Evolutionary conservation across 2,888 invertebrate species (phyloP).

Genomic region (Eupithecia subfuscata): DNA sequence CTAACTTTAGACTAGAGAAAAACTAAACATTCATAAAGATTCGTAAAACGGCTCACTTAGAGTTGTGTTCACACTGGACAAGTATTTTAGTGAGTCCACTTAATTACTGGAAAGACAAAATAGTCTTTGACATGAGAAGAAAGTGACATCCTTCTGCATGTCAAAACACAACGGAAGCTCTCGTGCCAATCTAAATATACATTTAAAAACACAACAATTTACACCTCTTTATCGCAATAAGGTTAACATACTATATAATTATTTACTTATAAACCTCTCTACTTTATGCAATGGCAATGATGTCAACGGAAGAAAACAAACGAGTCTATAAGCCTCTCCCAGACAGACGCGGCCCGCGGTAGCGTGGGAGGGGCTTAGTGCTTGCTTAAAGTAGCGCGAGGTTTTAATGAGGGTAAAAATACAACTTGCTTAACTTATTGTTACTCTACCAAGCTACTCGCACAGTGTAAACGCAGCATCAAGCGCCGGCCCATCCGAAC

Average conservation of each 20-base stretch:
- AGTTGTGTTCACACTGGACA: slow-evolving; percentile 38
- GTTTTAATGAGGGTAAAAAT: not conserved
- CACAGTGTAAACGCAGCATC: slow-evolving; percentile 35
- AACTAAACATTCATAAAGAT: slow-evolving; percentile 73
- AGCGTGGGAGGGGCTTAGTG: not conserved
- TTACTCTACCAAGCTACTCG: slow-evolving; percentile 27
- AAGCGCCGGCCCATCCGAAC: slow-evolving; percentile 58
- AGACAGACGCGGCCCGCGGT: not conserved
- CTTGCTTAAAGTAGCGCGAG: not conserved
- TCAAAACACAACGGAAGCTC: not conserved
- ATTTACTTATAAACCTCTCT: slow-evolving; percentile 1
- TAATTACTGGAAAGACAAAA: not conserved
- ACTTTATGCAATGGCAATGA: not conserved
- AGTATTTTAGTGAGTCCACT: slow-evolving; percentile 34
- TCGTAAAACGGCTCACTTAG: slow-evolving; percentile 65
- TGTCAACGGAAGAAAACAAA: not conserved
- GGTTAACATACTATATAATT: not conserved
- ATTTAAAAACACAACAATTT: not conserved
- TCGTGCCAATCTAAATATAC: not conserved
- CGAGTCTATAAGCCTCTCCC: not conserved
- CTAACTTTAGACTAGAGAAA: slow-evolving; percentile 81
- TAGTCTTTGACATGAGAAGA: not conserved
- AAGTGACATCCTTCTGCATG: not conserved
- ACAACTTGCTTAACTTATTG: slow-evolving; percentile 3
- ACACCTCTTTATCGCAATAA: not conserved